A percentile compares a stretch with the other conserved stretches of the same genome.
Conservation (phyloP, 1,140 invertebrate species). For the Protaetia brevitarsis region DNA sequence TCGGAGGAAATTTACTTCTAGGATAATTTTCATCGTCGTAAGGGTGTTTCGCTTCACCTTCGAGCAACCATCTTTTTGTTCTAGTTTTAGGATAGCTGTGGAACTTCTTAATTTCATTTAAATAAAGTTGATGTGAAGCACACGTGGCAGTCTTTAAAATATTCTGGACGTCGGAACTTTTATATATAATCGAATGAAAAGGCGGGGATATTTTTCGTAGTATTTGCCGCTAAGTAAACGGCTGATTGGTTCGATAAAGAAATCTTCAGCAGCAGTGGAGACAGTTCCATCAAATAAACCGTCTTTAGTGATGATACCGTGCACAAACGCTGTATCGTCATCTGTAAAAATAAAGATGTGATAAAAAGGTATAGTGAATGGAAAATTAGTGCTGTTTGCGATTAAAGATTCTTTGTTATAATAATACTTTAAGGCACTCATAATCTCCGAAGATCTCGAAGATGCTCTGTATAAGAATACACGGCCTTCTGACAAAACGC, state of each 20-base stretch:
- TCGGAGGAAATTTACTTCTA: conserved; percentile 33
- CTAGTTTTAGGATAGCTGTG: conserved; percentile 24
- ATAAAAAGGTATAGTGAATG: not conserved
- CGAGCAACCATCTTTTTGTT: conserved; percentile 48
- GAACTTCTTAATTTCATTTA: conserved; percentile 39
- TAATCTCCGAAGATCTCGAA: too few relatives aligned
- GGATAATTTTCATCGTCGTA: conserved; percentile 36
- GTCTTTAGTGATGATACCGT: conserved; percentile 79
- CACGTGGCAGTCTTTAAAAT: conserved; percentile 51
- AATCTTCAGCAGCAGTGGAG: conserved; percentile 69
- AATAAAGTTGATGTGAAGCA: conserved; percentile 59
- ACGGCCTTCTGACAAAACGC: too few relatives aligned
- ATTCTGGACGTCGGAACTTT: conserved; percentile 72
- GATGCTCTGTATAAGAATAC: too few relatives aligned
- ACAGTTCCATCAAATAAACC: conserved; percentile 89
- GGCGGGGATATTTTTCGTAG: conserved; percentile 48
- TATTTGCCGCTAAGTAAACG: conserved; percentile 63
- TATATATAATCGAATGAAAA: conserved; percentile 82
- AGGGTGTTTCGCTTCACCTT: conserved; percentile 46
- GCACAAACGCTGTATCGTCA: conserved; percentile 78
- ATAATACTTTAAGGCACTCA: too few relatives aligned
- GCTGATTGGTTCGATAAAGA: conserved; percentile 81
- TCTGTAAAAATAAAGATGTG: conserved; percentile 63
- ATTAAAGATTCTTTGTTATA: too few relatives aligned
- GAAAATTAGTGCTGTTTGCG: too few relatives aligned